Percentiles rank a stretch among this genome's conserved stretches.
These are phyloP conservation scores for Cephus spinipes DNA, from an alignment of 2,888 invertebrate genomes.

Conservation along the genomic window DNA sequence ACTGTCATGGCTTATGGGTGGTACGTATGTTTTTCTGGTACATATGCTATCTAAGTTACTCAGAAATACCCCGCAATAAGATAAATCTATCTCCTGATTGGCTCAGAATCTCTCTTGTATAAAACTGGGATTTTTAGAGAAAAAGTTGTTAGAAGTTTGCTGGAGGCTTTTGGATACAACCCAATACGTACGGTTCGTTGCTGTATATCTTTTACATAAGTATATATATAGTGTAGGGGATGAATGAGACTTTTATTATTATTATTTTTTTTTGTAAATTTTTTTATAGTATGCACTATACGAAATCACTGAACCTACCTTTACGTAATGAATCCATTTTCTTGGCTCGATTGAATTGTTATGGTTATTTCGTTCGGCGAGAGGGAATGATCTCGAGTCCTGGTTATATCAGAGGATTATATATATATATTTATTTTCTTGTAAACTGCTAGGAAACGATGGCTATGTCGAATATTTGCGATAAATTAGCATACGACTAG, in stretches of 20 bases:
- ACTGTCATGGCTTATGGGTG: conserved; percentile 56
- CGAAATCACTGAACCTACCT: background rate
- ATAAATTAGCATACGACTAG: conserved; percentile 54
- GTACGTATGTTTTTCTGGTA: conserved; percentile 13
- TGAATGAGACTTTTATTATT: background rate
- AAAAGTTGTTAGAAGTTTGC: conserved; percentile 21
- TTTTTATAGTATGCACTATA: background rate
- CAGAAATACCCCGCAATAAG: background rate
- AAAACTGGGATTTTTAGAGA: conserved; percentile 8
- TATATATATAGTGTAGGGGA: background rate
- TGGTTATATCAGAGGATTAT: background rate
- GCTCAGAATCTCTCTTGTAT: background rate
- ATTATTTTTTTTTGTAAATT: background rate
- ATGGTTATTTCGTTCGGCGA: background rate
- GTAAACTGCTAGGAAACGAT: background rate
- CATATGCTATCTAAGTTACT: background rate
- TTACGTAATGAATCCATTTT: background rate
- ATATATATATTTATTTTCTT: background rate
- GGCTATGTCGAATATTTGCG: conserved; percentile 15
- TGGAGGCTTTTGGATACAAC: conserved; percentile 6
- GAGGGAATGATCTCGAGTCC: background rate
- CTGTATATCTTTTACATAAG: background rate
- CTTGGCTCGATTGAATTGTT: background rate
- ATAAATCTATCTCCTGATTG: background rate
- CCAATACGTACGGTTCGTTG: background rate